Evolutionary conservation across 1,140 invertebrate species (phyloP), one percentile per base, ranked within the genome.

Genomic region (Anthonomus grandis): DNA sequence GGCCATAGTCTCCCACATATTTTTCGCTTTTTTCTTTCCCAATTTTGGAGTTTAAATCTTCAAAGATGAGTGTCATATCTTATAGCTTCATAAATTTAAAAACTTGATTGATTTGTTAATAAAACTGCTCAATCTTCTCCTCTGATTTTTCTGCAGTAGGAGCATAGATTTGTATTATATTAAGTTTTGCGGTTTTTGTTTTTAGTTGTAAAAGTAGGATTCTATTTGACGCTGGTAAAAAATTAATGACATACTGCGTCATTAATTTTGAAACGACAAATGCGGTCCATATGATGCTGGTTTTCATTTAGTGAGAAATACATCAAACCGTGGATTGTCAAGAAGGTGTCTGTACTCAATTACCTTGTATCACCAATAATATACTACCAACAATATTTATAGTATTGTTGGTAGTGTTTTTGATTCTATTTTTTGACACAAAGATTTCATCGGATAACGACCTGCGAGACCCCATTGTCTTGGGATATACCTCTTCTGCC

Each of bases 1-100:
- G 19, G 8, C 50, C 38, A 42, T 24, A 53, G 18, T 47, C 37
- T 54, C 52, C 52, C 22, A 54, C 42, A 54, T 45, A 19, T 18
- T 24, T 25, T 37, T 22, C 52, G 21, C 23, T 34, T 44, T 22
- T 44, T 34, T 25, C 5, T 34, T 54, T 45, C 18, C 52, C 41
- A 19, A 54, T 42, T 45, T 54, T 45, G 19, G 38, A 6, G 23
- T 54, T 54, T 39, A 44, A 45, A 27, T 45, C 39, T 23, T 42
- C 42, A 41, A 54, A 12, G 23, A 53, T 39, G 37, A 53, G 42
- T 41, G 1, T 41, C n/a, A 41, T 17, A 17, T 39, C 37, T 39
- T 17, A n/a, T 39, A 17, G 37, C 8, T 39, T 39, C 17, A 39
- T 39, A 39, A 6, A 39, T 17, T 39, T 39, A n/a, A 39, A 17